A percentile compares a stretch with the other conserved stretches of the same genome.
These are phyloP conservation scores for Paramormyrops hopkinsi DNA, from an alignment of 2,797 vertebrate species.

Conservation along the genomic window DNA sequence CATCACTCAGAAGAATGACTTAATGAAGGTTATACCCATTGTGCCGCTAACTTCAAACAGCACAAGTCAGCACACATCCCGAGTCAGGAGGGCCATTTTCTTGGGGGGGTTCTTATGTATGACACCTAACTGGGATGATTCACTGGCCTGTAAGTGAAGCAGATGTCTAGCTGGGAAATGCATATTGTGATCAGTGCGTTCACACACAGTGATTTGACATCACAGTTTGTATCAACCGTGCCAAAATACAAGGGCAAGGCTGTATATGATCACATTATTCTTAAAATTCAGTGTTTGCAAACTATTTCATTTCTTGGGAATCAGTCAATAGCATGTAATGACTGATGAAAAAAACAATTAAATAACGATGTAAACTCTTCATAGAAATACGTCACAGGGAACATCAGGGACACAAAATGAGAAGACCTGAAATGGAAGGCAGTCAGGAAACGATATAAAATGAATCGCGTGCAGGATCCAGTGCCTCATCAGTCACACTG, in stretches of 20 bases:
- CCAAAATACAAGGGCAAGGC: background rate
- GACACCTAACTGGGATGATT: constrained; percentile 27
- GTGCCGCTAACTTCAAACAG: background rate
- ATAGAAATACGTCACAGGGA: background rate
- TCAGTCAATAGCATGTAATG: background rate
- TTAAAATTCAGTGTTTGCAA: background rate
- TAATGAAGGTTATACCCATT: background rate
- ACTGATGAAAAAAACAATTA: background rate
- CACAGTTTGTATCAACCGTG: background rate
- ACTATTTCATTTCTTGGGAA: background rate
- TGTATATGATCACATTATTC: background rate
- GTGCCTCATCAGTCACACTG: background rate
- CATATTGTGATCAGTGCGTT: background rate
- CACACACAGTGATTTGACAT: background rate
- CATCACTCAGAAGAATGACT: background rate
- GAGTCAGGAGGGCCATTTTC: background rate
- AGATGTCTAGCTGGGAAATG: background rate
- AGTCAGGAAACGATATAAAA: background rate
- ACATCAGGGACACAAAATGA: background rate
- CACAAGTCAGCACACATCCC: background rate
- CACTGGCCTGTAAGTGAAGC: constrained; percentile 29
- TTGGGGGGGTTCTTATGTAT: background rate
- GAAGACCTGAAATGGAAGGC: background rate
- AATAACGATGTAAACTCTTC: background rate
- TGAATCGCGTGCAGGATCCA: background rate